Percentiles rank a stretch among this genome's conserved stretches.
Evolutionary conservation across 2,888 invertebrate genomes (phyloP).

Genomic region (Augiades crinisus): DNA sequence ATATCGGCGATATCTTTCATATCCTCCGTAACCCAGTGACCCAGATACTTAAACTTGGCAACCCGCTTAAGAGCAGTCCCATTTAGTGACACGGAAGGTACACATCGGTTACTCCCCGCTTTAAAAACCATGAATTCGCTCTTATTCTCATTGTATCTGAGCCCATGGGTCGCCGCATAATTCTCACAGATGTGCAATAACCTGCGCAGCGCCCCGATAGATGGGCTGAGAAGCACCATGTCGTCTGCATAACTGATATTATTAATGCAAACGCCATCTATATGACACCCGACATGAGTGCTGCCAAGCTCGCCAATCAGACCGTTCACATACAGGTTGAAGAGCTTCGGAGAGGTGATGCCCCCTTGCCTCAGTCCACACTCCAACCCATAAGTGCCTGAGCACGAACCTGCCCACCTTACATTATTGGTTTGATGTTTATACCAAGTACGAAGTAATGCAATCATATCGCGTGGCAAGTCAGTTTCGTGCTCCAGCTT

Average conservation of each 20-base stretch:
- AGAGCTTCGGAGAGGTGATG: not conserved
- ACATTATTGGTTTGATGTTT: no score
- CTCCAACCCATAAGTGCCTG: no score
- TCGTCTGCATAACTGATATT: no score
- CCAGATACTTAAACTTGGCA: no score
- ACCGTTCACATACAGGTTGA: not conserved
- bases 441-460: no score
- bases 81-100: not conserved
- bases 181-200: not conserved
- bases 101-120: not conserved
- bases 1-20: slow-evolving; percentile 21
- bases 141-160: not conserved
- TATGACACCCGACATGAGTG: not conserved
- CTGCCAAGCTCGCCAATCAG: not conserved
- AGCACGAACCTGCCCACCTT: no score
- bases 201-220: not conserved
- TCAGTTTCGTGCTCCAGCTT: no score
- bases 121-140: not conserved
- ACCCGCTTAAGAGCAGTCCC: not conserved
- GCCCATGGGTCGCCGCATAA: not conserved
- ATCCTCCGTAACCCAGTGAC: not conserved
- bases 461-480: no score
- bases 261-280: not conserved
- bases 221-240: not conserved
- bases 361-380: no score